Evolutionary conservation across 2,113 vertebrate species (phyloP).

Genomic region (Heterocephalus glaber): DNA sequence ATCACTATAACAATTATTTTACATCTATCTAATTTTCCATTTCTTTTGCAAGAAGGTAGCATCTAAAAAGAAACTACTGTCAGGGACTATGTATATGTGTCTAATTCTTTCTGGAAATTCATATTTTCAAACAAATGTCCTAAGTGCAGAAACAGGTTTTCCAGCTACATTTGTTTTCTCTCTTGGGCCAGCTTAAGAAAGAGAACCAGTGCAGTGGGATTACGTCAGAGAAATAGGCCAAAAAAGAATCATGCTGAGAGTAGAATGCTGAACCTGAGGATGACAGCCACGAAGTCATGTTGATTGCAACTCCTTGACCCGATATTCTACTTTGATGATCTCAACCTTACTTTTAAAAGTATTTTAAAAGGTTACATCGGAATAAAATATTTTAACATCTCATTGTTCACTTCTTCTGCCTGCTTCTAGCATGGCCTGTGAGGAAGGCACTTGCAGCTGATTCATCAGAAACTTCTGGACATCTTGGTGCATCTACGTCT

Average conservation of each 20-base stretch:
- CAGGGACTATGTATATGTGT: neutral
- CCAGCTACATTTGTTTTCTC: neutral
- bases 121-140: conserved; percentile 16
- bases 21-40: conserved; percentile 30
- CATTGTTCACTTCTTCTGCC: neutral
- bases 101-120: neutral
- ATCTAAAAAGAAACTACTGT: neutral
- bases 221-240: neutral
- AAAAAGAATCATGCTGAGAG: neutral
- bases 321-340: neutral
- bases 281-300: neutral
- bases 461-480: conserved; percentile 1
- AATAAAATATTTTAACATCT: neutral
- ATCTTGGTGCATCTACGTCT: neutral
- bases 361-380: neutral
- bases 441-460: neutral
- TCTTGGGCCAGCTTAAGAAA: neutral
- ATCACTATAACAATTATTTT: conserved; percentile 77
- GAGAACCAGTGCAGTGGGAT: neutral
- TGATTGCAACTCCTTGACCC: neutral
- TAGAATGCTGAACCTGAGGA: neutral
- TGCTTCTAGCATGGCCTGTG: neutral
- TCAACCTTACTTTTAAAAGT: neutral
- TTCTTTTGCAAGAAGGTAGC: neutral
- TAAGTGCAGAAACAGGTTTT: neutral